These are phyloP conservation scores for Cryptotermes secundus DNA, from an alignment of 1,140 invertebrate species.

Conservation along the genomic window DNA sequence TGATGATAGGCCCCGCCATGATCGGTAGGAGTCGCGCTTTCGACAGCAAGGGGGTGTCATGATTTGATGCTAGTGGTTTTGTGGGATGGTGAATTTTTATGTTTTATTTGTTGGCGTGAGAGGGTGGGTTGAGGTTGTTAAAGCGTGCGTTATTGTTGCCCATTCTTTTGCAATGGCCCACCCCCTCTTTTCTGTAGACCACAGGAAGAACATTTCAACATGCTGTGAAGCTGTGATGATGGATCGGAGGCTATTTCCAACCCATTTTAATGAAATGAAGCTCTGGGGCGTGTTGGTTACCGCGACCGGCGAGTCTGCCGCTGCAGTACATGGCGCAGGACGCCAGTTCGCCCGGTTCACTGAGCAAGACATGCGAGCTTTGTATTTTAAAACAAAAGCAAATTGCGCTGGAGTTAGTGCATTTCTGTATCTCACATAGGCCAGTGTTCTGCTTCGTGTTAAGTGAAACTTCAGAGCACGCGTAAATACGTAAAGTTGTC, in stretches of 20 bases:
- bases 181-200: background rate
- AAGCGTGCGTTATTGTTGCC: background rate
- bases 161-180: background rate
- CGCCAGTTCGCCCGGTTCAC: too few species aligned
- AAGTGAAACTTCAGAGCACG: too few species aligned
- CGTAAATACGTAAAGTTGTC: too few species aligned
- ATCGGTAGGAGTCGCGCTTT: background rate
- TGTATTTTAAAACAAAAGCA: too few species aligned
- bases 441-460: too few species aligned
- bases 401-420: too few species aligned
- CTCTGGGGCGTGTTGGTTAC: background rate
- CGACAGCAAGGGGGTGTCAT: background rate
- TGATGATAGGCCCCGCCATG: background rate
- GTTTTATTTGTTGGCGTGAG: background rate
- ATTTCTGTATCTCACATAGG: too few species aligned
- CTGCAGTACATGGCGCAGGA: too few species aligned
- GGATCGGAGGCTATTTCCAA: background rate
- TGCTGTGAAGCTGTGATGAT: background rate
- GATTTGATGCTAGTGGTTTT: slow-evolving; percentile 13
- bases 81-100: background rate
- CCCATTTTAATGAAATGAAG: background rate
- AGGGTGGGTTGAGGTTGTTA: background rate
- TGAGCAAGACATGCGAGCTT: too few species aligned
- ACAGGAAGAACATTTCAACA: background rate
- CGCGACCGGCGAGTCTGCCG: too few species aligned